A percentile compares a stretch with the other conserved stretches of the same genome.
These are phyloP conservation scores for Drosophila biarmipes DNA, from an alignment of 1,140 invertebrate genomes.

Conservation along the genomic window DNA sequence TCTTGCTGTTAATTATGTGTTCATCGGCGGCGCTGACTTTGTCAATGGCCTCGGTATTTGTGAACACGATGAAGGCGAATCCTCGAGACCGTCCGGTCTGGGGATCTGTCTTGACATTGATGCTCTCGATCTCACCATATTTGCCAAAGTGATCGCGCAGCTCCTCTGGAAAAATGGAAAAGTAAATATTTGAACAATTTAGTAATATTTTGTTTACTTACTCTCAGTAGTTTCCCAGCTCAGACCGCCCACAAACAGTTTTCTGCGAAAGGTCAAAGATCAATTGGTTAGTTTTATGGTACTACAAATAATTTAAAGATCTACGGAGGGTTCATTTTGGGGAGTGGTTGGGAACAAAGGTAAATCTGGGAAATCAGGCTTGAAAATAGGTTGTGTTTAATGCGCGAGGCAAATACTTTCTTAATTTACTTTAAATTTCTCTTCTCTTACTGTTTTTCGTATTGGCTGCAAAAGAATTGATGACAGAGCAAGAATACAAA, in stretches of 20 bases:
- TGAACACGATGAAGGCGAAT: constrained; percentile 98
- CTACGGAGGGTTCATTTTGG: background rate
- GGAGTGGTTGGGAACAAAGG: background rate
- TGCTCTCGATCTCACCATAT: constrained; percentile 96
- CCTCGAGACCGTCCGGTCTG: constrained; percentile 95
- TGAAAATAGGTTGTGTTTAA: constrained; percentile 53
- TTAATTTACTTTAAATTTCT: constrained; percentile 67
- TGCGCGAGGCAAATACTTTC: constrained; percentile 58
- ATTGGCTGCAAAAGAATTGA: constrained; percentile 75
- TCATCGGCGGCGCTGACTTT: constrained; percentile 94
- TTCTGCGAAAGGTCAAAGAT: constrained; percentile 89
- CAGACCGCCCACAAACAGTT: constrained; percentile 98
- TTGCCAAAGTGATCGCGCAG: constrained; percentile 94
- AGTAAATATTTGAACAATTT: background rate
- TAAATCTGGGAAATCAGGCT: constrained; percentile 14
- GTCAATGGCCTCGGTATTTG: constrained; percentile 93
- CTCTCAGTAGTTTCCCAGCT: constrained; percentile 99
- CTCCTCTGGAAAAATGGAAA: constrained; percentile 90
- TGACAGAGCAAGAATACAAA: constrained; percentile 72
- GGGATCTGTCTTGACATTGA: constrained; percentile 97
- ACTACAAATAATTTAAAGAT: background rate
- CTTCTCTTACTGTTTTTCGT: constrained; percentile 46
- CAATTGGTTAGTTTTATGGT: constrained; percentile 25
- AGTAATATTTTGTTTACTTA: constrained; percentile 86
- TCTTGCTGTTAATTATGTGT: constrained; percentile 96